A percentile compares a stretch with the other conserved stretches of the same genome.
Evolutionary conservation across 2,797 vertebrate species (phyloP).

Genomic region (Bothrops alternatus): DNA sequence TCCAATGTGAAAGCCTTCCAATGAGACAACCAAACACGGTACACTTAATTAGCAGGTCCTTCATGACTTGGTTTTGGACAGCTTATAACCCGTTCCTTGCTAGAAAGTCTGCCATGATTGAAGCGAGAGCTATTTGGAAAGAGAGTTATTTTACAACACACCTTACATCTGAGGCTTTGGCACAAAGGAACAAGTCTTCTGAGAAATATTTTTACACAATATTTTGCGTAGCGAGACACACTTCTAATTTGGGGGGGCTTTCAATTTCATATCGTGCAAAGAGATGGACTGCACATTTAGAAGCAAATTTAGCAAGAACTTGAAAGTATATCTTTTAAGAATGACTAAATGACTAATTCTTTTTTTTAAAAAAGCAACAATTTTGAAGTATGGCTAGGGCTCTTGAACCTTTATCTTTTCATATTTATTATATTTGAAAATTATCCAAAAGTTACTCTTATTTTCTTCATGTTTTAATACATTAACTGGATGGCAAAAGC

Average conservation of each 20-base stretch:
- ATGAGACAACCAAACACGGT: background rate
- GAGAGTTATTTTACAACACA: background rate
- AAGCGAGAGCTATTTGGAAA: background rate
- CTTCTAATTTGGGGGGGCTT: background rate
- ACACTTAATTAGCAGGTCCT: background rate
- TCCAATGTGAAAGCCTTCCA: background rate
- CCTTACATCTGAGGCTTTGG: slow-evolving; percentile 60
- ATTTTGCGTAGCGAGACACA: slow-evolving; percentile 18
- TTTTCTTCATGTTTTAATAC: background rate
- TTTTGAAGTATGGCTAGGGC: background rate
- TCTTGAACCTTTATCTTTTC: background rate
- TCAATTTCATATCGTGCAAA: background rate
- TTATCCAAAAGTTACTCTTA: background rate
- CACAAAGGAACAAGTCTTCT: slow-evolving; percentile 52
- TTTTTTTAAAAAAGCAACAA: background rate
- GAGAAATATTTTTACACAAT: slow-evolving; percentile 27
- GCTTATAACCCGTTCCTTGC: background rate
- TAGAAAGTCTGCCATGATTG: background rate
- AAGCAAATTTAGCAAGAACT: background rate
- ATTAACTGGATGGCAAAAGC: rapidly evolving
- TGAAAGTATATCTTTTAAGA: background rate
- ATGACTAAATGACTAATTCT: background rate
- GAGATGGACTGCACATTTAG: background rate
- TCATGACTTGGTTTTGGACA: background rate
- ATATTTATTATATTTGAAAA: background rate